Evolutionary conservation across 2,797 vertebrate species (phyloP).

Genomic region (Knipowitschia caucasica): DNA sequence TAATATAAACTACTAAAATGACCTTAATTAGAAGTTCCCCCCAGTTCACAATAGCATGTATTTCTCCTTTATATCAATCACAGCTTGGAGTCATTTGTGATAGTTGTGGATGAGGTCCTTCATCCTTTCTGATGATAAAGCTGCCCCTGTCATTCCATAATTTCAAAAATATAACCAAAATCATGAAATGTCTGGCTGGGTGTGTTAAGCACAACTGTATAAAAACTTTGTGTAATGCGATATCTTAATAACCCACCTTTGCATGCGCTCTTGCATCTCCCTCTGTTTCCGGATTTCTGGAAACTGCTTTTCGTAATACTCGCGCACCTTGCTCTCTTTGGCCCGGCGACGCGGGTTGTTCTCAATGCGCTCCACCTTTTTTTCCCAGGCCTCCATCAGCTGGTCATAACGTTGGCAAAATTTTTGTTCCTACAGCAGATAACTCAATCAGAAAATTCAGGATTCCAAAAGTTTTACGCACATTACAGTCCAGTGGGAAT

Average conservation of each 20-base stretch:
- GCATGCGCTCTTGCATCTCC: constrained; percentile 95
- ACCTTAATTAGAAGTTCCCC: too few relatives aligned
- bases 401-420: constrained; percentile 98
- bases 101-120: too few relatives aligned
- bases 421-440: constrained; percentile 88
- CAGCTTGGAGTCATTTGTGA: too few relatives aligned
- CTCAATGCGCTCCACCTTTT: constrained; percentile 97
- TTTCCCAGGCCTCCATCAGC: constrained; percentile 99
- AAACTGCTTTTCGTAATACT: constrained; percentile 98
- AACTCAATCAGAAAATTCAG: not conserved
- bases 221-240: not conserved
- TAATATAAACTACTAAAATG: too few relatives aligned
- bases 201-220: too few relatives aligned
- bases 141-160: too few relatives aligned
- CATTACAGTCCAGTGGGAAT: too few relatives aligned
- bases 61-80: too few relatives aligned
- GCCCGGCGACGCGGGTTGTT: constrained; percentile 95
- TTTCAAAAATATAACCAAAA: too few relatives aligned
- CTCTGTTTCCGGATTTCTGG: constrained; percentile 98
- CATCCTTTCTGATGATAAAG: too few relatives aligned
- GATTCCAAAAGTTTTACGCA: not conserved
- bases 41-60: too few relatives aligned
- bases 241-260: constrained; percentile 76
- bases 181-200: not conserved
- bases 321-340: constrained; percentile 96